These are phyloP conservation scores for Drosophila neutralis DNA, from an alignment of 2,888 invertebrate species.

Conservation along the genomic window DNA sequence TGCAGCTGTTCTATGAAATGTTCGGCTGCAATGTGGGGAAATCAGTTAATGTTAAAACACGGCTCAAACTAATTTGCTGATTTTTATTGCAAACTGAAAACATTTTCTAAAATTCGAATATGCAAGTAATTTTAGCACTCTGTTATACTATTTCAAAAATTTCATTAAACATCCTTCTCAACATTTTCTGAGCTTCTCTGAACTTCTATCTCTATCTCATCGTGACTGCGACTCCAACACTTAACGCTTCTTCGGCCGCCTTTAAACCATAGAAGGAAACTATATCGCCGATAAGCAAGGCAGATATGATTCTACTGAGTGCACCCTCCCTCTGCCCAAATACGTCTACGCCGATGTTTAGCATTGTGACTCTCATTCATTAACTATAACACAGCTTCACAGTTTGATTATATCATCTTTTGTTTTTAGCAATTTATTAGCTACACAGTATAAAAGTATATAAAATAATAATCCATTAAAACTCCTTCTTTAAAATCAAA, in stretches of 20 bases:
- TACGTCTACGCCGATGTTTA: background rate
- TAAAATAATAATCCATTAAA: background rate
- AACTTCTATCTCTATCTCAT: background rate
- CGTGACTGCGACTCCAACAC: no score
- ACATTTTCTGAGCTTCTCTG: background rate
- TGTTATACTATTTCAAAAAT: background rate
- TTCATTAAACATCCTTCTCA: background rate
- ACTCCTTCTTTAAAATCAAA: background rate
- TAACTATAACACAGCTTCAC: background rate
- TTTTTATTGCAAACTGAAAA: background rate
- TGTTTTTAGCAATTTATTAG: background rate
- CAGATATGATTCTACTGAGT: background rate
- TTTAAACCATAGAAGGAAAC: background rate
- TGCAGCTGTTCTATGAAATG: constrained; percentile 8
- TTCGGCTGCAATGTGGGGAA: background rate
- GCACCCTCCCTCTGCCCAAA: background rate
- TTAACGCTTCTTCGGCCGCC: no score
- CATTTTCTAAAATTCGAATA: background rate
- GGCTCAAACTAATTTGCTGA: background rate
- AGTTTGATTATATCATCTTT: background rate
- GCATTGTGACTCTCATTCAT: background rate
- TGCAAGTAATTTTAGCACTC: background rate
- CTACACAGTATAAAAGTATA: background rate
- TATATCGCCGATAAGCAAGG: background rate
- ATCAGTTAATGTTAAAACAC: background rate